phyloP scores from a whole-genome alignment of 2,113 vertebrate species.

The Petaurus breviceps region DNA sequence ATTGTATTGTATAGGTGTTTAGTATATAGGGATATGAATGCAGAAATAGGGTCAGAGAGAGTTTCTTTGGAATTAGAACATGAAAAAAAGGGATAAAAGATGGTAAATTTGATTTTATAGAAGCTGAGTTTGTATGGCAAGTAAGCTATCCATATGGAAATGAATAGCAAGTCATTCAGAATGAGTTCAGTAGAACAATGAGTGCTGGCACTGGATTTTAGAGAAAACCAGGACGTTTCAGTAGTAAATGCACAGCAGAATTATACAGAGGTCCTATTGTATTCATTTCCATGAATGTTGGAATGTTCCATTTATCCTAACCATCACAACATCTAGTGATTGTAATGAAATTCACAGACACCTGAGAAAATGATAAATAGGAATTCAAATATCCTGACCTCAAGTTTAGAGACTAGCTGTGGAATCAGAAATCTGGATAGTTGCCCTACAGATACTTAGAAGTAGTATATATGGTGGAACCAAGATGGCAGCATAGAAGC shows the following conservation, averaged over 20 bases:
- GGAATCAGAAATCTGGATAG: not conserved
- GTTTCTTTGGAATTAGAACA: not conserved
- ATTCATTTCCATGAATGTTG: not conserved
- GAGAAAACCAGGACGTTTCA: not conserved
- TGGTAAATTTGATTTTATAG: not conserved
- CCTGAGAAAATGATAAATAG: not conserved
- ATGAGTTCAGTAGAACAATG: not conserved
- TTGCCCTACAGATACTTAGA: not conserved
- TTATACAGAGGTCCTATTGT: not conserved
- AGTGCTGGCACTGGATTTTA: not conserved
- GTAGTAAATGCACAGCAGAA: not conserved
- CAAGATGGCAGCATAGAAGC: too few species aligned
- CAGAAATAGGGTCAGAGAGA: not conserved
- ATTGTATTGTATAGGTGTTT: not conserved
- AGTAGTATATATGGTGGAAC: not conserved
- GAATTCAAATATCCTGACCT: not conserved
- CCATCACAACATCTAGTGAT: not conserved
- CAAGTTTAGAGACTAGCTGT: not conserved
- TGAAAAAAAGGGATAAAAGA: not conserved
- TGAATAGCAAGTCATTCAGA: not conserved
- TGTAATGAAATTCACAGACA: not conserved
- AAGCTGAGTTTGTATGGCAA: not conserved
- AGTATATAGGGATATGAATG: not conserved
- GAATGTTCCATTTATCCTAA: not conserved
- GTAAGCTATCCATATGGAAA: not conserved